Evolutionary conservation across 2,888 invertebrate species (phyloP), one percentile per base, ranked within the genome.

Genomic region (Punctoribates punctum): DNA sequence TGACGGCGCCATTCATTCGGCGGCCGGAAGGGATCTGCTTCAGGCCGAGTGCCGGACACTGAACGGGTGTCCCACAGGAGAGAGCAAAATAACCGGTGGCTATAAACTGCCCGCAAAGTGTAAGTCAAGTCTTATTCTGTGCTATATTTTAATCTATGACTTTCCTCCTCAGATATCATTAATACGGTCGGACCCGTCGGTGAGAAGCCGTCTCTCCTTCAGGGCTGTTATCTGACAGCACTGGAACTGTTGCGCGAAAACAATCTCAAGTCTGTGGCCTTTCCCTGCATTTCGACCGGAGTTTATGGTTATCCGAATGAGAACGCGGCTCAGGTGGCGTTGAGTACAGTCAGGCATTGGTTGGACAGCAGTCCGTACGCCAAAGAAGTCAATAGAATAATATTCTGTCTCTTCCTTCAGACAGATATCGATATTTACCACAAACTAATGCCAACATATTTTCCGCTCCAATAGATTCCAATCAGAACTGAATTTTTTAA

Each of bases 111-210:
- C 94, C 70, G 90, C 93, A 15, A 93, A 90, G 88, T 89, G 94
- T 94, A 13, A 23, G 13, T 60, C 25, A 8, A 1, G 20, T 60
- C 77, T 25, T 38, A 8, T 29, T 46, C n/a, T 72, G n/a, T 29
- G n/a, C 62, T 38, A 15, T 20, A 74, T 46, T 42, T 57, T 38
- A n/a, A 57, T 57, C n/a, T 51, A 42, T 38, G 17, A 11, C 60
- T 70, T 75, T 75, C 42, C 78, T 78, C 87, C 88, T 60, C 85
- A 93, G 93, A 92, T 86, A 88, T 95, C 0, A 92, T 95, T 79
- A 93, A 94, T 83, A 93, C 94, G 9, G 94, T 94, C 23, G 95
- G 95, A 0, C 94, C 95, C 0, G 87, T 88, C 82, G 90, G 91
- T 65, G 90, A 90, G 78, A 88, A 90, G 5, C 87, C 88, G 8